phyloP scores from a whole-genome alignment of 2,888 invertebrate genomes.

The Sphaerophoria taeniata region DNA sequence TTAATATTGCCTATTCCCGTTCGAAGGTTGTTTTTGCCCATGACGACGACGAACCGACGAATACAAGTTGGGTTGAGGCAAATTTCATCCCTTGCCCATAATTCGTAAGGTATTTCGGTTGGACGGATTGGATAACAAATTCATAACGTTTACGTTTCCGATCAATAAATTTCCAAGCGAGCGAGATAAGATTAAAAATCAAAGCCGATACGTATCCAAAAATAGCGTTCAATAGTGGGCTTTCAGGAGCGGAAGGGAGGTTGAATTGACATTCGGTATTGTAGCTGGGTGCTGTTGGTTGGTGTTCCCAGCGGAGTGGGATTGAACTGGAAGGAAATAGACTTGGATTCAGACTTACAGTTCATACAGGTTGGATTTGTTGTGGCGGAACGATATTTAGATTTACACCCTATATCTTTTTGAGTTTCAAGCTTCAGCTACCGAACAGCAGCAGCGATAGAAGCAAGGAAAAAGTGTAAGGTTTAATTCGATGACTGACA shows the following conservation, averaged over 20 bases:
- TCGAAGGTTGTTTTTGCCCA: neutral
- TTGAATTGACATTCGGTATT: neutral
- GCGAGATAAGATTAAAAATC: slow-evolving; percentile 65
- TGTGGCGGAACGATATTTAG: slow-evolving; percentile 48
- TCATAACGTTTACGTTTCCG: slow-evolving; percentile 58
- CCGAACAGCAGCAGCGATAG: neutral
- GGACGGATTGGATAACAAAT: slow-evolving; percentile 53
- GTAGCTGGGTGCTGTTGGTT: neutral
- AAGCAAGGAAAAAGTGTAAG: neutral
- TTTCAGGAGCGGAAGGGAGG: no score
- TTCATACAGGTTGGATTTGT: slow-evolving; percentile 50
- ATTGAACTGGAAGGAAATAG: neutral
- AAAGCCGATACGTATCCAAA: slow-evolving; percentile 47
- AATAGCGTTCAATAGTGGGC: slow-evolving; percentile 19
- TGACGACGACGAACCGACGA: neutral
- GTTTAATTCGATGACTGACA: slow-evolving; percentile 68
- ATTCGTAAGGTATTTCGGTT: neutral
- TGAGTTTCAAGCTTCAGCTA: slow-evolving; percentile 14
- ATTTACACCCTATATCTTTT: slow-evolving; percentile 57
- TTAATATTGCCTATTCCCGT: neutral
- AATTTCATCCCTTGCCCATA: slow-evolving; percentile 1
- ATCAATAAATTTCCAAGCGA: slow-evolving; percentile 50
- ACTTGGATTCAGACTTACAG: slow-evolving; percentile 55
- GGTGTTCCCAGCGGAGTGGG: slow-evolving; percentile 12
- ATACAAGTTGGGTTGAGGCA: neutral